These are phyloP conservation scores for Eclectus roratus DNA, from an alignment of 2,113 vertebrate species.

Conservation along the genomic window DNA sequence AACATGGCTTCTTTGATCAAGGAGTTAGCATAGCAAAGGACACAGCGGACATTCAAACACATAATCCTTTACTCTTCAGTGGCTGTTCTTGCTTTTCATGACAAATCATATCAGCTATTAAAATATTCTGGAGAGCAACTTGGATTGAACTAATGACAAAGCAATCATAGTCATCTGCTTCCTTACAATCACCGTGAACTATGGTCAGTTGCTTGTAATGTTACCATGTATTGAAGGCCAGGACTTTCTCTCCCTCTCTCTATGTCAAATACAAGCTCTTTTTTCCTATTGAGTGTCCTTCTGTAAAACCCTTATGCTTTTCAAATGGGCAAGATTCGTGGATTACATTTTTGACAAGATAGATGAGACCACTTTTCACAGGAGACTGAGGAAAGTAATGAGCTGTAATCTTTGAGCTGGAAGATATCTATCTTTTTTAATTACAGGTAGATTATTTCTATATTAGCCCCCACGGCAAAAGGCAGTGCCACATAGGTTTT, in stretches of 20 bases:
- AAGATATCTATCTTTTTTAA: slow-evolving; percentile 61
- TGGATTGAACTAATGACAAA: background rate
- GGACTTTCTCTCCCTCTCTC: background rate
- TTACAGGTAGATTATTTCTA: slow-evolving; percentile 44
- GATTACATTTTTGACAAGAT: slow-evolving; percentile 48
- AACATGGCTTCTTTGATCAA: background rate
- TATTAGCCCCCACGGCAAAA: slow-evolving; percentile 12
- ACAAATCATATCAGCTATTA: background rate
- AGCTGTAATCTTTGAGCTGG: slow-evolving; percentile 43
- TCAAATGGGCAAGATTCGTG: background rate
- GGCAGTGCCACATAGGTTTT: background rate
- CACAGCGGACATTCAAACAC: background rate
- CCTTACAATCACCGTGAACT: background rate
- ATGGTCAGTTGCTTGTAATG: rapidly evolving
- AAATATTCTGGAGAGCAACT: background rate
- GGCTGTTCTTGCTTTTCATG: background rate
- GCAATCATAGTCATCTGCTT: background rate
- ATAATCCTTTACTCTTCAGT: background rate
- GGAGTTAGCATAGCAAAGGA: background rate
- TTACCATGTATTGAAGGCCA: rapidly evolving
- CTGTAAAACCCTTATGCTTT: slow-evolving; percentile 4
- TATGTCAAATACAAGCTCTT: background rate
- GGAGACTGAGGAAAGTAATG: slow-evolving; percentile 49
- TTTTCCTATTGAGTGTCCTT: background rate
- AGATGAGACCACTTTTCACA: slow-evolving; percentile 46